Conservation (phyloP, 2,888 invertebrate species). For the Drosophila peninsularis region DNA sequence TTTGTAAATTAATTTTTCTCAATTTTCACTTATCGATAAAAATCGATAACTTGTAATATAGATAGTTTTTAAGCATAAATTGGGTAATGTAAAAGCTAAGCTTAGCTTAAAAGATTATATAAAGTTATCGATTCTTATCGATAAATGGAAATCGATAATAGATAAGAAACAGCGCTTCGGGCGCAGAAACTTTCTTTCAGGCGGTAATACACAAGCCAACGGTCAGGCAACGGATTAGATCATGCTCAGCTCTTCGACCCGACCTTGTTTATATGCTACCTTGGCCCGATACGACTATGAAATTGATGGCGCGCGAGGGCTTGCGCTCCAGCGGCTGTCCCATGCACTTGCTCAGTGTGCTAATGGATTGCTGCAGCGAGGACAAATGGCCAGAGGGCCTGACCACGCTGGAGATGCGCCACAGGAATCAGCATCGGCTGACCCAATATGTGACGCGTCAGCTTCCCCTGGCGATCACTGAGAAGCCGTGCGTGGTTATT, state of each 20-base stretch:
- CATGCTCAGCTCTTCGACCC: no score
- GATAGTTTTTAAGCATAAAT: no score
- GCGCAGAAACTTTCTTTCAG: no score
- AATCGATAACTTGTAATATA: no score
- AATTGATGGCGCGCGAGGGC: conserved; percentile 43
- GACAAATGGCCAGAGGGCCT: conserved; percentile 58
- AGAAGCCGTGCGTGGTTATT: conserved; percentile 54
- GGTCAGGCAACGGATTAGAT: no score
- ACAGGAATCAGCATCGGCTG: conserved; percentile 41
- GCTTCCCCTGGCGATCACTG: conserved; percentile 30
- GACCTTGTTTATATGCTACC: no score
- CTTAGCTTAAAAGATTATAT: neutral
- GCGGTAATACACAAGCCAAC: no score
- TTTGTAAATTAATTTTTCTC: no score
- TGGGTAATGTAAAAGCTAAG: no score
- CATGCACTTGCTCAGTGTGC: conserved; percentile 42
- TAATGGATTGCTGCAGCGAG: conserved; percentile 56
- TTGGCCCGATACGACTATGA: conserved; percentile 49
- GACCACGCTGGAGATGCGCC: conserved; percentile 44
- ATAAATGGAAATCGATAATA: neutral
- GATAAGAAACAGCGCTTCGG: no score
- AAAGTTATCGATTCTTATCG: neutral
- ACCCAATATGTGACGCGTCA: conserved; percentile 43
- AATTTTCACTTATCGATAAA: no score
- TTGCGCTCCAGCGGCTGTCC: conserved; percentile 51